Evolutionary conservation across 2,888 invertebrate genomes (phyloP).

Genomic region (Balanococcus diminutus): DNA sequence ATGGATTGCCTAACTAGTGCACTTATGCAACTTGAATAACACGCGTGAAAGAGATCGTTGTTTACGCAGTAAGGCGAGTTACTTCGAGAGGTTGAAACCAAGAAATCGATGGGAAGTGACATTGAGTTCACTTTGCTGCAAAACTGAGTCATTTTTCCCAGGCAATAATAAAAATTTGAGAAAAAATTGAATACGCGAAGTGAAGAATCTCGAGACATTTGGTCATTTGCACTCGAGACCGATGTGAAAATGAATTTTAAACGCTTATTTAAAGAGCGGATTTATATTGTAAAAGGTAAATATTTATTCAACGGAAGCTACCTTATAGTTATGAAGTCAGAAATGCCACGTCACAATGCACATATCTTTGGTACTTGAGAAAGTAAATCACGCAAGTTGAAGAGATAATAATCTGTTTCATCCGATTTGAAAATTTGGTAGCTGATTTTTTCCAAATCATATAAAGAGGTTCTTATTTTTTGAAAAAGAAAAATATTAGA

Average conservation of each 20-base stretch:
- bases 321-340: background rate
- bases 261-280: background rate
- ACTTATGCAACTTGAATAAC: background rate
- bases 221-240: background rate
- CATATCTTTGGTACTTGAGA: background rate
- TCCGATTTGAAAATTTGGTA: background rate
- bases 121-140: too few relatives aligned
- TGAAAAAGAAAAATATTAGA: too few relatives aligned
- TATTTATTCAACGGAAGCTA: slow-evolving; percentile 8
- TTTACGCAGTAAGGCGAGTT: background rate
- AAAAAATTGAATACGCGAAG: background rate
- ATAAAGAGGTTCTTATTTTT: background rate
- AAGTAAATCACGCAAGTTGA: background rate
- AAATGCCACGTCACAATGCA: slow-evolving; percentile 2
- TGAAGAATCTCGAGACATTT: background rate
- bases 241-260: background rate
- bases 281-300: slow-evolving; percentile 1
- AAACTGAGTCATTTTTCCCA: too few relatives aligned
- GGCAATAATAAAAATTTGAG: background rate
- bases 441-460: background rate
- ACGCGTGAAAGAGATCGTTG: background rate
- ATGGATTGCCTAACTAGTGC: background rate
- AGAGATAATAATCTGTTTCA: background rate
- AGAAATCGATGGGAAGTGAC: background rate
- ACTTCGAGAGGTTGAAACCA: background rate